Evolutionary conservation across 2,113 vertebrate genomes (phyloP).

Genomic region (Psilopogon haemacephalus): DNA sequence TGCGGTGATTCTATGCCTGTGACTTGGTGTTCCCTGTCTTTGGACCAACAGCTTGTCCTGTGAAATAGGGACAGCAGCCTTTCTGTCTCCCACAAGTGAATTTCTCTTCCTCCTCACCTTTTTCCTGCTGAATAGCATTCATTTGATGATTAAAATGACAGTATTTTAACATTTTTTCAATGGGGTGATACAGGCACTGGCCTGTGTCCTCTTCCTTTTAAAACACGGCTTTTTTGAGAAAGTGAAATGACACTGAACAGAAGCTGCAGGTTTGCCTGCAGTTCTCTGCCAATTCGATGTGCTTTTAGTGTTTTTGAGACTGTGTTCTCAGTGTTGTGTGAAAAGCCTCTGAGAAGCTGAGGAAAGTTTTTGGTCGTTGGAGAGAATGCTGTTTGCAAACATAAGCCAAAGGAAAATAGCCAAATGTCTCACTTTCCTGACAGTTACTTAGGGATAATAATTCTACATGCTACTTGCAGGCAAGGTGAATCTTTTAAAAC

Average conservation of each 20-base stretch:
- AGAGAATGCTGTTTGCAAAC: neutral
- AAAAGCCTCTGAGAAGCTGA: neutral
- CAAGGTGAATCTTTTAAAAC: neutral
- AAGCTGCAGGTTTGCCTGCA: neutral
- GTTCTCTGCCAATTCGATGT: neutral
- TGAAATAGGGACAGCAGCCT: neutral
- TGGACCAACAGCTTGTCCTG: constrained; percentile 47
- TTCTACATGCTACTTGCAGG: neutral
- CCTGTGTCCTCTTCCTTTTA: neutral
- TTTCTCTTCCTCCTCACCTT: neutral
- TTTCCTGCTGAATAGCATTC: neutral
- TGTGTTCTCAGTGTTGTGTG: neutral
- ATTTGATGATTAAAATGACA: neutral
- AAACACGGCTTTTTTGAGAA: neutral
- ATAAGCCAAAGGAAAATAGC: neutral
- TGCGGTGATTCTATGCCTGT: constrained; percentile 24
- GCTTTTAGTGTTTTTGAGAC: neutral
- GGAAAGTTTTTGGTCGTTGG: neutral
- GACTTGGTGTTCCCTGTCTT: constrained; percentile 25
- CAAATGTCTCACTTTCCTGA: neutral
- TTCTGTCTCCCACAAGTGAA: neutral
- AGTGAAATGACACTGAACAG: neutral
- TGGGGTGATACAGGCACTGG: neutral
- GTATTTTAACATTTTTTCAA: constrained; percentile 25
- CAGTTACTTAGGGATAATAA: neutral